Conservation (phyloP, 2,888 invertebrate species). For the Meloe dianella region DNA sequence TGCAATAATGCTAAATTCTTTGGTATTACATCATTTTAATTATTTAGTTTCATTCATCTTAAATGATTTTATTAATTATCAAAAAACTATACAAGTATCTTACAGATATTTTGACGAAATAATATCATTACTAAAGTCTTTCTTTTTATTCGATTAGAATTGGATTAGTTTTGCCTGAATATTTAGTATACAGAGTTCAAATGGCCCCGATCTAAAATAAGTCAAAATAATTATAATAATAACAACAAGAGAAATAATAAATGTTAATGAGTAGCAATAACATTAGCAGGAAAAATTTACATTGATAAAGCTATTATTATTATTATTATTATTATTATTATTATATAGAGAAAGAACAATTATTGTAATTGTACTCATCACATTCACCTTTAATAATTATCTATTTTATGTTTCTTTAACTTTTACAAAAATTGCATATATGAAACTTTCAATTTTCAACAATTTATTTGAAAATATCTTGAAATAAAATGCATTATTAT, state of each 20-base stretch:
- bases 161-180: conserved; percentile 36
- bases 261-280: conserved; percentile 17
- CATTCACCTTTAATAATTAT: conserved; percentile 20
- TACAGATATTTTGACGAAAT: conserved; percentile 37
- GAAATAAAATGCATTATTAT: conserved; percentile 23
- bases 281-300: conserved; percentile 25
- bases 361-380: conserved; percentile 27
- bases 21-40: not conserved
- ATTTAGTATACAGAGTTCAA: conserved; percentile 43
- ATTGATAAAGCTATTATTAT: conserved; percentile 25
- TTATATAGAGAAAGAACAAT: conserved; percentile 27
- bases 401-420: conserved; percentile 17
- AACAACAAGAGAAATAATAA: not conserved
- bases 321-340: conserved; percentile 12
- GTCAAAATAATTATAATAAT: conserved; percentile 20
- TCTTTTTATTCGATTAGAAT: conserved; percentile 19
- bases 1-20: not conserved
- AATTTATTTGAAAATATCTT: conserved; percentile 31
- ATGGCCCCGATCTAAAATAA: conserved; percentile 41
- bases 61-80: conserved; percentile 43
- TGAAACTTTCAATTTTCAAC: conserved; percentile 29
- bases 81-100: conserved; percentile 45
- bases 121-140: conserved; percentile 26
- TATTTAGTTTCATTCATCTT: conserved; percentile 14
- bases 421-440: conserved; percentile 32